Evolutionary conservation across 2,888 invertebrate species (phyloP), one percentile per base, ranked within the genome.

Genomic region (Odontothrips loti): DNA sequence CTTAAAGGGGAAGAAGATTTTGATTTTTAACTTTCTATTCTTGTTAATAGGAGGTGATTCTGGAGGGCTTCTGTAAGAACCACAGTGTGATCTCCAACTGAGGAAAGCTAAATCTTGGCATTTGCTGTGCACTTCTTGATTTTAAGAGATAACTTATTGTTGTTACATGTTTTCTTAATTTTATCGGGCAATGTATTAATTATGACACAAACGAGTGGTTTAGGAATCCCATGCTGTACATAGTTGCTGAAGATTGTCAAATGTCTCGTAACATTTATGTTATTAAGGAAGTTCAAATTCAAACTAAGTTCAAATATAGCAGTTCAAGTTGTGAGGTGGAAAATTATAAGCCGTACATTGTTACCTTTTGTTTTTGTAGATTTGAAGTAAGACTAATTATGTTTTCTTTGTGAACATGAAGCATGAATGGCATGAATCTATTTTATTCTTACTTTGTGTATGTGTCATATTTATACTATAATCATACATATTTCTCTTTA

Each of bases 1-100:
- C 68, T 75, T 75, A 27, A 75, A 75, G 68, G 68, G 68, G 68
- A 75, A 75, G 68, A 23, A 75, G 68, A 75, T 75, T 75, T 75
- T 75, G 68, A 75, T 75, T 75, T 58, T 75, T 23, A 9, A 75
- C 68, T 27, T 75, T 9, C 34, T 43, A 43, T 43, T 6, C 34
- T 43, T 43, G 34, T 43, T 43, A 43, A 43, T 43, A 43, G 34
- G 34, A 43, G 34, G 34, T 6, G 6, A 43, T 4, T 51, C 58
- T 15, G 17, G 17, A 58, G 58, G 58, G 58, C 58, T 58, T 58
- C 20, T 58, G 58, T 58, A 20, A 58, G 58, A 15, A 20, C 6
- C 1, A 58, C 17, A 58, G 58, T 58, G 17, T 17, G 58, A 20
- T 9, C 15, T 58, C 58, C 11, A 58, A 17, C 17, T 6, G 58